Evolutionary conservation across 2,888 invertebrate genomes (phyloP), one percentile per base, ranked within the genome.

Genomic region (Drosophila austrosaltans): DNA sequence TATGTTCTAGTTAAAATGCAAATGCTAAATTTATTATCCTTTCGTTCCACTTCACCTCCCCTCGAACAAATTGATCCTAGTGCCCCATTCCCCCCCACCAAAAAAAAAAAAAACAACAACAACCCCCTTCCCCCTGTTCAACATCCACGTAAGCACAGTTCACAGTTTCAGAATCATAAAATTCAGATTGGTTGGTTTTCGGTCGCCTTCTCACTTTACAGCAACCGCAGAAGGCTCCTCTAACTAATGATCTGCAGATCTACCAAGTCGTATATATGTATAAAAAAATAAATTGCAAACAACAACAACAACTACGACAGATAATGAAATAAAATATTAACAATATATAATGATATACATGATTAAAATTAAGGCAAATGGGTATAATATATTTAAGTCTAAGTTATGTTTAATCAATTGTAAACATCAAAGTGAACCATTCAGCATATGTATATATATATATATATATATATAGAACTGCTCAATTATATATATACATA

Each of bases 121-220:
- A 1, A 16, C 36, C 36, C 36, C 16, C 16, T 16, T 16, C 16
- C 16, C 16, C 16, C 16, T 16, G 16, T 28, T n/a, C 53, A 28
- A 28, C 53, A n/a, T 20, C 53, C 25, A 22, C 60, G 67, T 58
- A 12, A 74, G 61, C 75, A 66, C 68, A 67, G 75, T 72, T 72
- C 72, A 72, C 75, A 59, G 75, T 72, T 54, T 72, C 72, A 72
- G 54, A 67, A 63, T 48, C 66, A 71, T 74, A 44, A 44, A 70
- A 76, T 69, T 72, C 71, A 76, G 87, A 89, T 92, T 91, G 92
- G 92, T 92, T 92, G 92, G 92, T 91, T 92, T 92, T 94, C 94
- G 93, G 95, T 95, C 95, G 95, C 95, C 95, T 95, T 95, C 95
- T 96, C 95, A 94, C 93, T 94, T 82, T 95, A 95, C 95, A 95